A percentile compares a stretch with the other conserved stretches of the same genome.
Evolutionary conservation across 1,140 invertebrate species (phyloP).

Genomic region (Melipona quadrifasciata): DNA sequence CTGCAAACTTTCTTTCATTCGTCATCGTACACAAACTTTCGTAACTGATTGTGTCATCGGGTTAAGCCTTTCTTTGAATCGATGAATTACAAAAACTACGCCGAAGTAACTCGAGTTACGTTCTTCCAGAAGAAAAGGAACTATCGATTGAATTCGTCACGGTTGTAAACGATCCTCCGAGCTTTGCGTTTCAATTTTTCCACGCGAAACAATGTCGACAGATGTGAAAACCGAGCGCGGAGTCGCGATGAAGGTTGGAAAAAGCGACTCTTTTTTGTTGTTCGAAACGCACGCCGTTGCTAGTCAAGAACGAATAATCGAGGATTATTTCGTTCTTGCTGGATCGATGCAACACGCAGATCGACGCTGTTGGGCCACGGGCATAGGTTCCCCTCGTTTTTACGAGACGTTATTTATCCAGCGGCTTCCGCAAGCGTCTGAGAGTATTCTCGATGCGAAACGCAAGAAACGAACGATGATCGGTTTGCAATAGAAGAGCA

Average conservation of each 20-base stretch:
- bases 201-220: background rate
- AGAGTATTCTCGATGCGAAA: slow-evolving; percentile 35
- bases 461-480: slow-evolving; percentile 27
- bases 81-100: background rate
- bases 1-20: too few relatives aligned
- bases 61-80: background rate
- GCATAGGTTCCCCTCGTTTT: slow-evolving; percentile 16
- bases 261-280: background rate
- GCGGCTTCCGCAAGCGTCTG: slow-evolving; percentile 36
- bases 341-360: background rate
- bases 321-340: slow-evolving; percentile 8
- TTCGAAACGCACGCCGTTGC: background rate
- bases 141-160: background rate
- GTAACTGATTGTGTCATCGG: too few relatives aligned
- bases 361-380: background rate
- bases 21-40: too few relatives aligned
- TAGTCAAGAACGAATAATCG: background rate
- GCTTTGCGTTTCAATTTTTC: background rate
- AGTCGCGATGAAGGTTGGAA: background rate
- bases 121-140: background rate
- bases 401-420: slow-evolving; percentile 46
- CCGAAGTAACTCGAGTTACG: background rate
- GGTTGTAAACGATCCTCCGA: background rate
- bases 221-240: slow-evolving; percentile 17
- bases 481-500: slow-evolving; percentile 40